Percentiles rank a stretch among this genome's conserved stretches.
These are phyloP conservation scores for Porites cylindrica DNA, from an alignment of 92 coral and sea anemone species.

Conservation along the genomic window DNA sequence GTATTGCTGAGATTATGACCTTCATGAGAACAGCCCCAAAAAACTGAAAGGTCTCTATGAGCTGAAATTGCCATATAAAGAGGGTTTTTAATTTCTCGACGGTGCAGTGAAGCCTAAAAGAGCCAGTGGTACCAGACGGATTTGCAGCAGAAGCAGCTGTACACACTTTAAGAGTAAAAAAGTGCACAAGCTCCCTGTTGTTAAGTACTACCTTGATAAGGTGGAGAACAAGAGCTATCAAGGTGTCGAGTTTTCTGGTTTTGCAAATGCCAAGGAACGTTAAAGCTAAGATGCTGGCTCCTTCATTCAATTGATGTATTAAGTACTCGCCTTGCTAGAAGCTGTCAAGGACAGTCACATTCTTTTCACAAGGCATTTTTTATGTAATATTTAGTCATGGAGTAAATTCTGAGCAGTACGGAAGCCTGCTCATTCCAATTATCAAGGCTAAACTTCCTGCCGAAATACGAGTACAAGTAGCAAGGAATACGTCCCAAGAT, in stretches of 20 bases:
- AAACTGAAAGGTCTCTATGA: constrained; percentile 56
- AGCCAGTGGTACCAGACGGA: constrained; percentile 66
- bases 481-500: constrained; percentile 51
- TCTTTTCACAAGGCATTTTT: neutral
- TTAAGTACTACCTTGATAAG: constrained; percentile 40
- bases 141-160: constrained; percentile 32
- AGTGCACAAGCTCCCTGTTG: constrained; percentile 17
- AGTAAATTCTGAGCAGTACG: constrained; percentile 59
- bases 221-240: constrained; percentile 57
- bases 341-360: constrained; percentile 25
- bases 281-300: constrained; percentile 38
- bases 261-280: constrained; percentile 14
- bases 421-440: constrained; percentile 48
- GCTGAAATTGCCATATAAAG: constrained; percentile 46
- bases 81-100: constrained; percentile 36
- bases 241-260: constrained; percentile 30
- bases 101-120: constrained; percentile 57
- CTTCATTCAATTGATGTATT: constrained; percentile 31
- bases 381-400: constrained; percentile 23
- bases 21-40: constrained; percentile 65
- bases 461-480: constrained; percentile 39
- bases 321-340: constrained; percentile 42
- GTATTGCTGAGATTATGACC: constrained; percentile 34
- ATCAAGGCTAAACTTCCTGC: constrained; percentile 59
- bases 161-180: constrained; percentile 16